Percentiles rank a stretch among this genome's conserved stretches.
phyloP scores from a whole-genome alignment of 1,140 invertebrate species.

The Drosophila pandora region DNA sequence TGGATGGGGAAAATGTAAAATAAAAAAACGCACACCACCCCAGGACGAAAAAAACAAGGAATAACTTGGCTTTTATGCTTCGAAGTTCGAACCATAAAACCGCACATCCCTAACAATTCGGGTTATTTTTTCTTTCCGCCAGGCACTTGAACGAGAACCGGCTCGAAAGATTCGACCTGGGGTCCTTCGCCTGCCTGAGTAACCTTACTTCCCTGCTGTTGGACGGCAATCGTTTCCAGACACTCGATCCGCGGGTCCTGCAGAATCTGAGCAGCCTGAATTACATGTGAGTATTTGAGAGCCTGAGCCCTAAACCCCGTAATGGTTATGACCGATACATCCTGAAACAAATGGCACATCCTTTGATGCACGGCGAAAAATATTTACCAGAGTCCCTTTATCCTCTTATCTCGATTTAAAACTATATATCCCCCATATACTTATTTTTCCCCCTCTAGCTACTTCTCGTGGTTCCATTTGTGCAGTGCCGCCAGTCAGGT shows the following conservation, averaged over 20 bases:
- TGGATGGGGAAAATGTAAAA: not conserved
- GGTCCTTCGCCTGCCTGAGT: constrained; percentile 73
- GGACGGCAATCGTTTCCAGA: constrained; percentile 83
- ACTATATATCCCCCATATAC: not conserved
- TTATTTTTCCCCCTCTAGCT: constrained; percentile 82
- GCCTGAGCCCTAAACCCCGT: not conserved
- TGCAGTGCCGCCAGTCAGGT: constrained; percentile 86
- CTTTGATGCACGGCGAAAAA: not conserved
- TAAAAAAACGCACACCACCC: constrained; percentile 1
- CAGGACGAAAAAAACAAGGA: not conserved
- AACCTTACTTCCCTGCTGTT: constrained; percentile 74
- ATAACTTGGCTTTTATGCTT: constrained; percentile 40
- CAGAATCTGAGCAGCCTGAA: constrained; percentile 83
- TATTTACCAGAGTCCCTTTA: too few relatives aligned
- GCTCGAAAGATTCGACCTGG: constrained; percentile 81
- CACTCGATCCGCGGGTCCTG: constrained; percentile 83
- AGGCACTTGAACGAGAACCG: constrained; percentile 75
- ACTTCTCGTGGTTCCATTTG: constrained; percentile 87
- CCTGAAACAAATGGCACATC: not conserved
- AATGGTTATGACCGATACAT: constrained; percentile 17
- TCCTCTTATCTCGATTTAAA: not conserved
- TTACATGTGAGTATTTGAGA: constrained; percentile 83
- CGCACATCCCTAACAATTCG: constrained; percentile 30
- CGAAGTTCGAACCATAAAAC: constrained; percentile 25
- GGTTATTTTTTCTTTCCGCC: not conserved